Evolutionary conservation across 2,888 invertebrate species (phyloP), one percentile per base, ranked within the genome.

Genomic region (Xylocampa areola): DNA sequence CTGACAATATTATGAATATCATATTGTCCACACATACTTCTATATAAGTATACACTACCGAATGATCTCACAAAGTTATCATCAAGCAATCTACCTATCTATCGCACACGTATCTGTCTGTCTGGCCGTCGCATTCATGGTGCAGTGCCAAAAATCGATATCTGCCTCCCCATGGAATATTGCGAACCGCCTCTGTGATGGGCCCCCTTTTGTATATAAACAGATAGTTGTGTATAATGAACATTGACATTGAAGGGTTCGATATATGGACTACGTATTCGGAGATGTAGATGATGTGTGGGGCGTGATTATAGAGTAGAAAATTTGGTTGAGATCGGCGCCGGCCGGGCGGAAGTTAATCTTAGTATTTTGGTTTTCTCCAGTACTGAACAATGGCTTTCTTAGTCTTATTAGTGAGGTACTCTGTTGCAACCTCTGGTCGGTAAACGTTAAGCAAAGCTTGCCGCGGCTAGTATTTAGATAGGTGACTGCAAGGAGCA

Each of bases 81-180:
- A 65, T 65, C 32, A 44, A 16, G 16, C 7, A 13, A 36, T 16
- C 27, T n/a, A 53, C 17, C 40, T 69, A 58, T 10, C 30, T 37
- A 32, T 54, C 17, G 16, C 49, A 43, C 23, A 17, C 30, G 21
- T 7, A 32, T 19, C 37, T 41, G 68, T 65, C 75, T 61, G 62
- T 73, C 73, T 68, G 69, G 64, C 49, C 55, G 73, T 61, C 75
- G 72, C 71, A 67, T 62, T 63, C 66, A 58, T 57, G 73, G 73
- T 73, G 73, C 73, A 73, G 49, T 64, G 73, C 62, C 67, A 50
- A 75, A 74, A 77, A 77, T 77, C 76, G 64, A 77, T 77, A 77
- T 44, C 55, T 51, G 63, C 68, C 75, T 70, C 76, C 76, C 77
- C 68, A 77, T 73, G 73, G 73, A 51, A 66, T 64, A 69, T 68